Evolutionary conservation across 2,797 vertebrate genomes (phyloP).

Genomic region (Lepilemur septentrionalis): DNA sequence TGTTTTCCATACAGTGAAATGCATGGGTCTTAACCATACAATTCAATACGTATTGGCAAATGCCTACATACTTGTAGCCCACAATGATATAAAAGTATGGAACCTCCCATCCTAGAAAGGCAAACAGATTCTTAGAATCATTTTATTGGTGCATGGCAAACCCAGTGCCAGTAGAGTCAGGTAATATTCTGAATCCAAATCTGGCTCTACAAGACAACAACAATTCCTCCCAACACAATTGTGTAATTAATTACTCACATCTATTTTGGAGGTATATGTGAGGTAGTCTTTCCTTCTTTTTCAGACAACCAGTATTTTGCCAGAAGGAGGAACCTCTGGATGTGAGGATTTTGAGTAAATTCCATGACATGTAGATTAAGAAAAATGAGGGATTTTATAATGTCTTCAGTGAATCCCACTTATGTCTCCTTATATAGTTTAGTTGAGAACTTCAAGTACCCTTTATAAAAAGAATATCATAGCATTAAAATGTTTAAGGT

Average conservation of each 20-base stretch:
- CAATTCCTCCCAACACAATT: neutral
- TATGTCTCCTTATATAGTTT: neutral
- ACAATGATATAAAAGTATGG: neutral
- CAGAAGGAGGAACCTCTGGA: neutral
- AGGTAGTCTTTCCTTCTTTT: neutral
- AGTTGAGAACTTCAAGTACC: neutral
- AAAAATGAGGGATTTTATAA: neutral
- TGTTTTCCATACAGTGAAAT: neutral
- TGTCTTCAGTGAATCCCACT: neutral
- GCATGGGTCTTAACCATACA: neutral
- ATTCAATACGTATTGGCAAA: neutral
- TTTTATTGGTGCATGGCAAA: neutral
- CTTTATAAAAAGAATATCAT: neutral
- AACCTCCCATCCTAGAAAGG: neutral
- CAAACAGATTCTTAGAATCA: neutral
- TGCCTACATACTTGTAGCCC: neutral
- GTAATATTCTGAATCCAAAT: neutral
- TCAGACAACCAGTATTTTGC: neutral
- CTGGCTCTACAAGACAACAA: neutral
- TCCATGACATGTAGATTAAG: neutral
- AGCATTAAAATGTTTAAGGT: neutral
- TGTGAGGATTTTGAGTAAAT: neutral
- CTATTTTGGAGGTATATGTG: too few species aligned
- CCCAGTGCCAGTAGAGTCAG: neutral
- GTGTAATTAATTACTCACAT: neutral